Evolutionary conservation across 2,888 invertebrate genomes (phyloP).

Genomic region (Cryptops parisi): DNA sequence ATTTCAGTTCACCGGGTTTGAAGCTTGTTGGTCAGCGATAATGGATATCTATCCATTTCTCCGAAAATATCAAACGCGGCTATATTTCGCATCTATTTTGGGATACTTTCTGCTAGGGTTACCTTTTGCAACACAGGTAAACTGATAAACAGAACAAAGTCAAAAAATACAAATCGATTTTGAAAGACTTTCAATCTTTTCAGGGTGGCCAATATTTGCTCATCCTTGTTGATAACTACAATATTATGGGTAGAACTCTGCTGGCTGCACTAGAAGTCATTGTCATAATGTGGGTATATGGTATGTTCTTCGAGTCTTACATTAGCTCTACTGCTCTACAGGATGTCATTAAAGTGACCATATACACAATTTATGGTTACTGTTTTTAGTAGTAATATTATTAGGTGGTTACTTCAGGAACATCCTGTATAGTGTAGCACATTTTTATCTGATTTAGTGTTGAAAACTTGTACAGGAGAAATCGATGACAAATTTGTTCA

Average conservation of each 20-base stretch:
- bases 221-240: conserved; percentile 1
- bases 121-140: conserved; percentile 1
- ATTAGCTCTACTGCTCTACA: too few species aligned
- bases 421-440: too few species aligned
- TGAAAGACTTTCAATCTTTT: too few species aligned
- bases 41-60: conserved; percentile 3
- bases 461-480: background rate
- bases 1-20: conserved; percentile 3
- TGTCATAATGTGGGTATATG: conserved; percentile 4
- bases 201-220: conserved; percentile 8
- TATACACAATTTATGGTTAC: too few species aligned
- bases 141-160: too few species aligned
- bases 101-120: background rate
- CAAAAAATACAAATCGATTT: too few species aligned
- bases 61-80: background rate
- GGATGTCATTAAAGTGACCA: too few species aligned
- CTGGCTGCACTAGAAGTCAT: conserved; percentile 3
- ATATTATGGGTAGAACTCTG: conserved; percentile 3
- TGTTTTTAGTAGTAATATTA: too few species aligned
- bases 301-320: too few species aligned
- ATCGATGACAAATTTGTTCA: background rate
- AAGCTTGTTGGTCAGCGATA: conserved; percentile 1
- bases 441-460: background rate
- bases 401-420: too few species aligned
- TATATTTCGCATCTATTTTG: background rate